Evolutionary conservation across 2,888 invertebrate species (phyloP), one percentile per base, ranked within the genome.

Genomic region (Conistra vaccinii): DNA sequence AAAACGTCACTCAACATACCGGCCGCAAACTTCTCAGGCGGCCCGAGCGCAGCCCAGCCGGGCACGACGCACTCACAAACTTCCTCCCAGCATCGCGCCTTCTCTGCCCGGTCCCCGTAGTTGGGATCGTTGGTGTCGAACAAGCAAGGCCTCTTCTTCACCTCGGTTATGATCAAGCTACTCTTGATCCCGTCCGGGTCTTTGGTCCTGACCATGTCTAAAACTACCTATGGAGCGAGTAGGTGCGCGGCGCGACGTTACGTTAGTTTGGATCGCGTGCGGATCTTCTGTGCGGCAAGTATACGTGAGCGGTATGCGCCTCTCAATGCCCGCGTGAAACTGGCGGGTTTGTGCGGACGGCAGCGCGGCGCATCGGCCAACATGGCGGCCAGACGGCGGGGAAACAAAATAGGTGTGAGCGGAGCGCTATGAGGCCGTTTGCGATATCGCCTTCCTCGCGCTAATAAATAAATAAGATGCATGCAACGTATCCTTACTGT

Each of bases 401-500:
- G 90, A 92, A 93, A 92, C 93, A 89, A 92, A 90, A 93, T 94
- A 94, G 93, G 93, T 95, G 93, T 89, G 93, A 94, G 88, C 84
- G 83, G 83, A 87, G 88, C 85, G 86, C 82, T 87, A 83, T 87
- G 89, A 88, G 89, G 91, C 92, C 89, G 92, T 70, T 83, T 77
- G 85, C 92, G 93, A 94, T 95, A 95, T 94, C 93, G 91, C 93
- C 93, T 92, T 84, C 91, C 90, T 89, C 86, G 88, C 91, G 90
- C 91, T 94, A 94, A 93, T 95, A 95, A 95, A 95, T 95, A 95
- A 95, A 94, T 94, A 94, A 93, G 88, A 93, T 93, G 92, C 92
- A 93, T 87, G 87, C 89, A 86, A 86, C 67, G 60, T 82, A 87
- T 87, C 80, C 82, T 84, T 73, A 77, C 71, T 17, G 26, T 80